These are phyloP conservation scores for Diorhabda carinulata DNA, from an alignment of 1,140 invertebrate species.

Conservation along the genomic window DNA sequence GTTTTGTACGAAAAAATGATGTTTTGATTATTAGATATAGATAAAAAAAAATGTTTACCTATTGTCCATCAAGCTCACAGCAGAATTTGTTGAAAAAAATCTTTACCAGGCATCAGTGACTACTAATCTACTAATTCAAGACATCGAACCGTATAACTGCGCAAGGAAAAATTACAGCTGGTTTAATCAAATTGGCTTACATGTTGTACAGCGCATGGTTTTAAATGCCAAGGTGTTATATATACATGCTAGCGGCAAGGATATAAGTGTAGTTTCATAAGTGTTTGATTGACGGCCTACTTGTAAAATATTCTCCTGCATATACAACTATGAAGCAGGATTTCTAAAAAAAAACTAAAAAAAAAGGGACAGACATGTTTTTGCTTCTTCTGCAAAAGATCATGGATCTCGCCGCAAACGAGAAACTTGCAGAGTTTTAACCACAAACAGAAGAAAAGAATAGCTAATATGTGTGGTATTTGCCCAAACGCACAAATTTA, in stretches of 20 bases:
- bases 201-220: not conserved
- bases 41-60: not conserved
- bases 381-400: no score
- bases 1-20: not conserved
- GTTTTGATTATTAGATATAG: not conserved
- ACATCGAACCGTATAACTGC: not conserved
- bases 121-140: not conserved
- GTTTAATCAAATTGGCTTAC: not conserved
- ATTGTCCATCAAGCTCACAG: not conserved
- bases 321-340: no score
- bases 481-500: not conserved
- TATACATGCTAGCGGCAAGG: no score
- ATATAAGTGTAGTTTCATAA: no score
- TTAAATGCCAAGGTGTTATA: not conserved
- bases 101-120: not conserved
- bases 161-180: not conserved
- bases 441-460: not conserved
- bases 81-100: not conserved
- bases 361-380: no score
- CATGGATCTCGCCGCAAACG: no score
- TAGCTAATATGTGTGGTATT: not conserved
- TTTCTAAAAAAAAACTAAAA: no score
- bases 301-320: no score
- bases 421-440: not conserved
- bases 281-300: no score